phyloP scores from a whole-genome alignment of 2,888 invertebrate species.

The Smittia sp. region DNA sequence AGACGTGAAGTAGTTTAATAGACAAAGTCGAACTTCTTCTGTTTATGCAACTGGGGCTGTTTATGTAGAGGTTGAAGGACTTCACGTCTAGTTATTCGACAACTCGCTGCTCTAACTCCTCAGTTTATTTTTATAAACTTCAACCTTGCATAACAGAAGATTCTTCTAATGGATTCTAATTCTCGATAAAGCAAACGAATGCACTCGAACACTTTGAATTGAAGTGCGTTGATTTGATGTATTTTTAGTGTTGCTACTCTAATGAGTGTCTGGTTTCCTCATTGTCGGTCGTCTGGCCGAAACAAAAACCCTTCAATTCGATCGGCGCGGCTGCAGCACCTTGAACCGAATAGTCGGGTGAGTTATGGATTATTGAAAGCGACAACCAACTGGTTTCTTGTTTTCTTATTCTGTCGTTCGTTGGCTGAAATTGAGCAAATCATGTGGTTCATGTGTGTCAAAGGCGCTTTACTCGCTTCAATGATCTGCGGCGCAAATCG shows the following conservation, averaged over 20 bases:
- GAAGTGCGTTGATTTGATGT: background rate
- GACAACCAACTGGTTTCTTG: slow-evolving; percentile 3
- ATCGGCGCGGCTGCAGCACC: background rate
- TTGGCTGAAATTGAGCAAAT: background rate
- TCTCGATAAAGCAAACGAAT: background rate
- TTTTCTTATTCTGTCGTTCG: background rate
- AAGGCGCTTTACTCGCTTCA: background rate
- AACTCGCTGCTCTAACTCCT: too few species aligned
- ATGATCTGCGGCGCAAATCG: background rate
- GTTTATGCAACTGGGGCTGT: too few species aligned
- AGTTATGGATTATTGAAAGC: slow-evolving; percentile 4
- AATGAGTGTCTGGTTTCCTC: slow-evolving; percentile 13
- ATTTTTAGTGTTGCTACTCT: background rate
- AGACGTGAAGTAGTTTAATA: too few species aligned
- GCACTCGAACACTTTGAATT: too few species aligned
- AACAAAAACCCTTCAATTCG: background rate
- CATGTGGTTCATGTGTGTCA: slow-evolving; percentile 16
- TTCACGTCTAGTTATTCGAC: too few species aligned
- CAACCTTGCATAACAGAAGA: slow-evolving; percentile 6
- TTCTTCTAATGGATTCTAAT: background rate
- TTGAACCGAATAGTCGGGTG: slow-evolving; percentile 14
- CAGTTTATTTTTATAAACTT: background rate
- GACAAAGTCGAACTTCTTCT: too few species aligned
- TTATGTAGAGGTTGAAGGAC: too few species aligned
- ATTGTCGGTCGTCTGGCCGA: background rate